A percentile compares a stretch with the other conserved stretches of the same genome.
Conservation (phyloP, 2,797 vertebrate species). For the Semaprochilodus insignis region DNA sequence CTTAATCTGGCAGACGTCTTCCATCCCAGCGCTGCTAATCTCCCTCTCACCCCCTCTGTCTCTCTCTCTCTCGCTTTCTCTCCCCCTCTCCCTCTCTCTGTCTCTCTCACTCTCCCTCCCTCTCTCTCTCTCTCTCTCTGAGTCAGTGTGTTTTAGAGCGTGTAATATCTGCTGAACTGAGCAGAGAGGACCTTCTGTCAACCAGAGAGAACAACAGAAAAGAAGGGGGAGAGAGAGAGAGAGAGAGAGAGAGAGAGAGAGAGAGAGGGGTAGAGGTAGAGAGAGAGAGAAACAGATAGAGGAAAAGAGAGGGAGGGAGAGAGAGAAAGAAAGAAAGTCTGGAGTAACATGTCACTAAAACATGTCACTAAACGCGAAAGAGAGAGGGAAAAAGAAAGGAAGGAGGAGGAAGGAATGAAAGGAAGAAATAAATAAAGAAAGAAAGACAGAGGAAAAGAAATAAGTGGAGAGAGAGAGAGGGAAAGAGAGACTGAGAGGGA, state of each 20-base stretch:
- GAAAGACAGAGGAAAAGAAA: too few species aligned
- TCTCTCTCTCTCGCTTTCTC: neutral
- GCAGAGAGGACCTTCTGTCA: conserved; percentile 72
- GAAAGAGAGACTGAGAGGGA: too few species aligned
- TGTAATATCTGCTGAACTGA: conserved; percentile 71
- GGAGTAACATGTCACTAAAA: too few species aligned
- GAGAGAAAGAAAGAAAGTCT: too few species aligned
- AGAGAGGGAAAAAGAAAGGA: too few species aligned
- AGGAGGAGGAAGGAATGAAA: too few species aligned
- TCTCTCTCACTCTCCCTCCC: conserved; percentile 6
- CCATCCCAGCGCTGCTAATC: conserved; percentile 7
- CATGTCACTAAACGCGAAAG: too few species aligned
- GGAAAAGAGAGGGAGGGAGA: too few species aligned
- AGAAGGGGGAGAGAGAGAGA: neutral
- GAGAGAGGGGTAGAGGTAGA: too few species aligned
- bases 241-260: neutral
- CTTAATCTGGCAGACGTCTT: conserved; percentile 9
- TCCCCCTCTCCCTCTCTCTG: conserved; percentile 4
- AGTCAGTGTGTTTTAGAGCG: conserved; percentile 65
- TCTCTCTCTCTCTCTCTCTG: conserved; percentile 13
- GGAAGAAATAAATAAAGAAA: too few species aligned
- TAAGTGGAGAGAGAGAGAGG: too few species aligned
- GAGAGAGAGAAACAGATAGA: too few species aligned
- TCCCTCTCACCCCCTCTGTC: conserved; percentile 6
- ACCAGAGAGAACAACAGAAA: conserved; percentile 45